Percentiles rank a stretch among this genome's conserved stretches.
These are phyloP conservation scores for Podarcis muralis DNA, from an alignment of 2,113 vertebrate genomes.

Conservation along the genomic window DNA sequence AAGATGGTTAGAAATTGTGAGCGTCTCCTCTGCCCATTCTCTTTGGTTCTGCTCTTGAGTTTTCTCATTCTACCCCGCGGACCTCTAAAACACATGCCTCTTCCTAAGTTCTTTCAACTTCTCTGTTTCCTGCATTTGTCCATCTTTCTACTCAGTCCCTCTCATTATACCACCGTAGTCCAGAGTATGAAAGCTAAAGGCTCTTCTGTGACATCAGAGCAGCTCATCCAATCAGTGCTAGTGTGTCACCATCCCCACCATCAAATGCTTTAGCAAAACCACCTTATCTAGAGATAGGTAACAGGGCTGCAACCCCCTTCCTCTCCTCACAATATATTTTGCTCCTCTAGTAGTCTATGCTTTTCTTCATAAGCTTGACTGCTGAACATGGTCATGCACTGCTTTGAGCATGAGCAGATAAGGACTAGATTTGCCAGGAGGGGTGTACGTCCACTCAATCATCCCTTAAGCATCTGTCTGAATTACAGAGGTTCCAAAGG, in stretches of 20 bases:
- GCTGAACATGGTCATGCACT: background rate
- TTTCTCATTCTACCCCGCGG: too few relatives aligned
- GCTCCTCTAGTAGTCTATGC: background rate
- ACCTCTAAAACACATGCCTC: too few relatives aligned
- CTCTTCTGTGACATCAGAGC: background rate
- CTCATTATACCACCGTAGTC: background rate
- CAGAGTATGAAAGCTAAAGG: background rate
- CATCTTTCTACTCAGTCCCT: background rate
- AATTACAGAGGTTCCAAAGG: background rate
- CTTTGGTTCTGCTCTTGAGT: too few relatives aligned
- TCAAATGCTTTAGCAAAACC: background rate
- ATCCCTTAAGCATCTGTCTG: rapidly evolving
- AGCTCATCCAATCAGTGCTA: too few relatives aligned
- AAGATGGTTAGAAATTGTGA: too few relatives aligned
- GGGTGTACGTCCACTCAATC: rapidly evolving
- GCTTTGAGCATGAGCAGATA: rapidly evolving
- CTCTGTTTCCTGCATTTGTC: background rate
- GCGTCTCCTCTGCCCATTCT: too few relatives aligned
- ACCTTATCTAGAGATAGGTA: background rate
- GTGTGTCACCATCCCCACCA: too few relatives aligned
- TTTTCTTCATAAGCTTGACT: rapidly evolving
- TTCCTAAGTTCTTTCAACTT: background rate
- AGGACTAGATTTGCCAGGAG: rapidly evolving
- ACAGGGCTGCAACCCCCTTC: rapidly evolving
- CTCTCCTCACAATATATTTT: background rate